Evolutionary conservation across 2,888 invertebrate genomes (phyloP).

Genomic region (Ypsolopha scabrella): DNA sequence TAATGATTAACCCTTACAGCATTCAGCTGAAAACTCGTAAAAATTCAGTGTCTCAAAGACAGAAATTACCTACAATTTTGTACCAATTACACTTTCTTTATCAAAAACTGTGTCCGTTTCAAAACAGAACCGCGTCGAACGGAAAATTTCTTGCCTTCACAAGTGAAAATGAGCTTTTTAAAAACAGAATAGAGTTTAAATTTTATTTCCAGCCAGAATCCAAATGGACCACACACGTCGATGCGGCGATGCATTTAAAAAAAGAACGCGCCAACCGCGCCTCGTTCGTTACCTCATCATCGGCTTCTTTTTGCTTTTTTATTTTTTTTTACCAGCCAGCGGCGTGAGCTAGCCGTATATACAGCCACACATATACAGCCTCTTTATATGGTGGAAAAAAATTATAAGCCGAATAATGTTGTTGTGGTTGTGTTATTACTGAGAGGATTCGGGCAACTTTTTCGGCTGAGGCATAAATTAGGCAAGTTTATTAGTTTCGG

Average conservation of each 20-base stretch:
- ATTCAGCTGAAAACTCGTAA: not conserved
- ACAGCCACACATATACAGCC: slow-evolving; percentile 23
- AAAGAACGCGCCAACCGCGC: slow-evolving; percentile 64
- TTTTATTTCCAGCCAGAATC: slow-evolving; percentile 10
- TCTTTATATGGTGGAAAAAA: slow-evolving; percentile 23
- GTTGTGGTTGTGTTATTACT: slow-evolving; percentile 41
- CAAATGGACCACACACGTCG: slow-evolving; percentile 60
- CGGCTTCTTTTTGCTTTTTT: slow-evolving; percentile 45
- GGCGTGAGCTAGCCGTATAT: slow-evolving; percentile 52
- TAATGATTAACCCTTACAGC: too few relatives aligned
- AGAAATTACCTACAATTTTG: slow-evolving; percentile 1
- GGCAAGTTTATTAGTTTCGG: slow-evolving; percentile 39
- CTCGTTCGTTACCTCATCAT: slow-evolving; percentile 68
- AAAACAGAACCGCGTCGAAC: not conserved
- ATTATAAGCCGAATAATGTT: slow-evolving; percentile 49
- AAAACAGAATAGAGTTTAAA: slow-evolving; percentile 11
- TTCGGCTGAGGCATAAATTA: slow-evolving; percentile 39
- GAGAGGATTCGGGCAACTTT: slow-evolving; percentile 26
- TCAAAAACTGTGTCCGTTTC: not conserved
- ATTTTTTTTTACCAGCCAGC: slow-evolving; percentile 38
- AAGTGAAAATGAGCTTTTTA: slow-evolving; percentile 12
- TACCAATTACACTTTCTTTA: slow-evolving; percentile 1
- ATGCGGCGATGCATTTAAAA: slow-evolving; percentile 52
- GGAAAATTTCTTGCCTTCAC: slow-evolving; percentile 3
- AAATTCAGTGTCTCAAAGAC: not conserved